Evolutionary conservation across 2,888 invertebrate genomes (phyloP), one percentile per base, ranked within the genome.

Genomic region (Tricholauxania praeusta): DNA sequence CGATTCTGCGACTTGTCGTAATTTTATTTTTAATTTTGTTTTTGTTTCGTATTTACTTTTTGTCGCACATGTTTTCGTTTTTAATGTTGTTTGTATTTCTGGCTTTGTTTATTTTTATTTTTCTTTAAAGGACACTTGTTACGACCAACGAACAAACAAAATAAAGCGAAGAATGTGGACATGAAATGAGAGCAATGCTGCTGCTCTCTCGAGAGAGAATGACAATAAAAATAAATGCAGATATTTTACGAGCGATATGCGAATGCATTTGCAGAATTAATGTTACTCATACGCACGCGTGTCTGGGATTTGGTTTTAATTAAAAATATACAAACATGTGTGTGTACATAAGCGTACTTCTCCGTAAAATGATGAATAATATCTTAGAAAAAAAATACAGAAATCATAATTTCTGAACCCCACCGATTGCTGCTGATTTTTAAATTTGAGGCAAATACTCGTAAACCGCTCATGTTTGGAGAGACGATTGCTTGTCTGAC

Each of bases 101-200:
- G n/a, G 64, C 49, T 52, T 52, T 73, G 60, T 51, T 55, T 72
- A 49, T 73, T 72, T 63, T 71, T 73, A 70, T 73, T 75, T 74
- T 75, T 39, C 39, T 39, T 39, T 39, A 39, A 71, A 71, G 74
- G 77, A 75, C 77, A 76, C 76, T 78, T 76, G 76, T 77, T 77
- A 72, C 39, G 6, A 10, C 67, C 69, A 72, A 66, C 22, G 19
- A 72, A 63, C 60, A 48, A 66, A 73, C 70, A 72, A 70, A 68
- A 65, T 53, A n/a, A 19, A 22, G 55, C 12, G 12, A 15, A 62
- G 52, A 49, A 39, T 6, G 47, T n/a, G 57, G 47, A 22, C 52
- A n/a, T 51, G 49, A 69, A 59, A 19, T 22, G 28, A 14, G 19
- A 22, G 55, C 22, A 19, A 57, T 57, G 3, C 28, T 15, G 2